Conservation (phyloP, 2,113 vertebrate species). For the Blennius ocellaris region DNA sequence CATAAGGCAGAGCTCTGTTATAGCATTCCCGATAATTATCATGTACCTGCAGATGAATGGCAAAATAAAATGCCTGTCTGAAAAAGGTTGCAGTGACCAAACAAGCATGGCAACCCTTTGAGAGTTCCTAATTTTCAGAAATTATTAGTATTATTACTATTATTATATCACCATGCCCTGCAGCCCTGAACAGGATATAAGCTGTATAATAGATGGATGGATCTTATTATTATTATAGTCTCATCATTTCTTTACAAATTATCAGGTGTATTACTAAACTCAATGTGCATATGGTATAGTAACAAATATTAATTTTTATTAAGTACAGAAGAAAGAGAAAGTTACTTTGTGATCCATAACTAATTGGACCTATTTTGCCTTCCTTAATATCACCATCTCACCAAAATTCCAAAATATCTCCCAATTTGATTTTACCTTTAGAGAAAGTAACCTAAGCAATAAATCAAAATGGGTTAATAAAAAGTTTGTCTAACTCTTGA, state of each 20-base stretch:
- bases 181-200: neutral
- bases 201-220: neutral
- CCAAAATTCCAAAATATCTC: too few species aligned
- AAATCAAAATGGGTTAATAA: neutral
- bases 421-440: neutral
- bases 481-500: neutral
- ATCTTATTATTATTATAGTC: too few species aligned
- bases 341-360: too few species aligned
- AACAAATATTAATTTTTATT: too few species aligned
- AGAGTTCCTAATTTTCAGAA: constrained; percentile 1
- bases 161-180: too few species aligned
- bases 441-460: neutral
- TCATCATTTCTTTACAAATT: too few species aligned
- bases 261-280: neutral
- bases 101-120: neutral
- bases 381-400: too few species aligned
- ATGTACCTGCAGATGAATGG: constrained; percentile 12
- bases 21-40: neutral
- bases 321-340: too few species aligned
- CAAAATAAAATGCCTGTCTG: neutral
- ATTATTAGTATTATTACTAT: neutral
- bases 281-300: neutral
- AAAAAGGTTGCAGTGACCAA: neutral
- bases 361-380: too few species aligned
- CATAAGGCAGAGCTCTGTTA: constrained; percentile 20